A percentile compares a stretch with the other conserved stretches of the same genome.
These are phyloP conservation scores for Pristionchus japonicus DNA, from an alignment of 2,888 invertebrate species.

Conservation along the genomic window DNA sequence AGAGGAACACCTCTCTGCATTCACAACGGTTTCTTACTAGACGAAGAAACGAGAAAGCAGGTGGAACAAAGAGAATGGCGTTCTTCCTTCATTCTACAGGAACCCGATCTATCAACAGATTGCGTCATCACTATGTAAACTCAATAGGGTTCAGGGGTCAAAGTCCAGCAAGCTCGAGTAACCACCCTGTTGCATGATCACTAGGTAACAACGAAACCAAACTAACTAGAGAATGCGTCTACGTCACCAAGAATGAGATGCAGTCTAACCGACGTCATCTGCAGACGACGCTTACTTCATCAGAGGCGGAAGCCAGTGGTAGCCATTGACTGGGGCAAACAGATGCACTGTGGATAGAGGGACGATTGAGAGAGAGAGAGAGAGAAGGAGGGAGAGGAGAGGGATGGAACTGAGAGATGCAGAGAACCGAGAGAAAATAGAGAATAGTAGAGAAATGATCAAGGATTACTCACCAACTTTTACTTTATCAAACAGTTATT, in stretches of 20 bases:
- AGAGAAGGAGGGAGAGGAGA: neutral
- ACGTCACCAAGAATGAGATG: neutral
- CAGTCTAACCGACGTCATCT: neutral
- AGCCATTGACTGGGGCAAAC: neutral
- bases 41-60: neutral
- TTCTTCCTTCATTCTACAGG: neutral
- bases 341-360: neutral
- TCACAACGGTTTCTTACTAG: neutral
- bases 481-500: neutral
- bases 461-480: neutral
- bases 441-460: neutral
- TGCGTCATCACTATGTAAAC: neutral
- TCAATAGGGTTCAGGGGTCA: neutral
- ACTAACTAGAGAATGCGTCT: too few relatives aligned
- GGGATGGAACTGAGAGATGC: neutral
- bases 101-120: neutral
- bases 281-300: neutral
- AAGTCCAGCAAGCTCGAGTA: neutral
- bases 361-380: neutral
- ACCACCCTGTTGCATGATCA: neutral
- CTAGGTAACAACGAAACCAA: neutral
- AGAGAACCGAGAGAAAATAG: conserved; percentile 18
- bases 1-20: neutral
- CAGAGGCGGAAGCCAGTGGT: neutral
- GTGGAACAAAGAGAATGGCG: neutral